A percentile compares a stretch with the other conserved stretches of the same genome.
phyloP scores from a whole-genome alignment of 2,113 vertebrate species.

The Bubo scandiacus region DNA sequence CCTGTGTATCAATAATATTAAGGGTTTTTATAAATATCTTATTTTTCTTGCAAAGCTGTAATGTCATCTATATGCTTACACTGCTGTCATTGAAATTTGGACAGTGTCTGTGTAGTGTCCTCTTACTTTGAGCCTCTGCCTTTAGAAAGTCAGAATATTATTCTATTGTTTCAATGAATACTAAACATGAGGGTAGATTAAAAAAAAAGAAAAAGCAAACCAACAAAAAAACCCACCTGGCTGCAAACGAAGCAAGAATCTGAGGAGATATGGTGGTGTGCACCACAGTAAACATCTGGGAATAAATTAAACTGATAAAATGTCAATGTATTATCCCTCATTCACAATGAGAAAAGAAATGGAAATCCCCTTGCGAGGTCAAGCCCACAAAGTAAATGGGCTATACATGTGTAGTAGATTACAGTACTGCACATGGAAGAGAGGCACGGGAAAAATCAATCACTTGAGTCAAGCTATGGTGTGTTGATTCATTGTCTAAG shows the following conservation, averaged over 20 bases:
- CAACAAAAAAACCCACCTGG: not conserved
- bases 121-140: not conserved
- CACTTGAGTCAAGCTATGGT: not conserved
- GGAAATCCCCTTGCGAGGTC: not conserved
- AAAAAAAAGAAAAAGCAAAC: not conserved
- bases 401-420: not conserved
- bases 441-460: not conserved
- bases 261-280: not conserved
- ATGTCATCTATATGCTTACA: not conserved
- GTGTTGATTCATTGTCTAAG: not conserved
- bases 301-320: not conserved
- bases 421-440: not conserved
- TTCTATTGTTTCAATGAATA: not conserved
- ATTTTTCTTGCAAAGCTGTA: not conserved
- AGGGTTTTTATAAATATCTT: not conserved
- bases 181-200: not conserved
- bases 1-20: not conserved
- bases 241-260: not conserved
- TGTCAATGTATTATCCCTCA: not conserved
- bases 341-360: not conserved
- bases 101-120: not conserved
- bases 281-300: not conserved
- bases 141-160: not conserved
- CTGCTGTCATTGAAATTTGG: not conserved
- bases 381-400: not conserved